Conservation (phyloP, 2,113 vertebrate species). For the Eolophus roseicapilla region DNA sequence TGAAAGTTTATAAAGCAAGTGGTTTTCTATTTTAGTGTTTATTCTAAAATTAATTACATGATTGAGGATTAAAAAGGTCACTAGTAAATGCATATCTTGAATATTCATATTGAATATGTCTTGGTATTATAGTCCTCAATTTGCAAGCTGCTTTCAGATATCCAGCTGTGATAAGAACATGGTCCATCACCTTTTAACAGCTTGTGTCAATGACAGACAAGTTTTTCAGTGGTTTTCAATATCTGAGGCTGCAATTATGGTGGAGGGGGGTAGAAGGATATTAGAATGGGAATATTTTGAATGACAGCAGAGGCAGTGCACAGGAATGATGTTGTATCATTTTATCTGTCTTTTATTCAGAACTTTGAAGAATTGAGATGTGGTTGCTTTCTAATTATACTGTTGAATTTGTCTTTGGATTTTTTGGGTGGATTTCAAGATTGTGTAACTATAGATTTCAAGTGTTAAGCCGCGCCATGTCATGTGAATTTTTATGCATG, state of each 20-base stretch:
- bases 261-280: not conserved
- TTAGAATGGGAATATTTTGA: not conserved
- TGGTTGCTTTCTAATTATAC: not conserved
- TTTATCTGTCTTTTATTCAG: not conserved
- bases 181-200: not conserved
- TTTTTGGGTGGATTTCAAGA: not conserved
- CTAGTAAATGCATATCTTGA: not conserved
- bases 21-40: not conserved
- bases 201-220: not conserved
- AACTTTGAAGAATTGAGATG: not conserved
- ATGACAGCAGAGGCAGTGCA: not conserved
- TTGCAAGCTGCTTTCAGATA: not conserved
- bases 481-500: not conserved
- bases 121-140: not conserved
- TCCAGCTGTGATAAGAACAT: not conserved
- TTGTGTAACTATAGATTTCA: not conserved
- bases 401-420: not conserved
- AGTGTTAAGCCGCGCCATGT: not conserved
- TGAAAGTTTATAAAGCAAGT: not conserved
- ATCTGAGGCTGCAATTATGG: not conserved
- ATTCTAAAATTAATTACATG: not conserved
- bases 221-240: not conserved
- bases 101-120: not conserved
- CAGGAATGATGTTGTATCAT: not conserved
- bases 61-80: not conserved